Percentiles rank a stretch among this genome's conserved stretches.
Conservation (phyloP, 2,888 invertebrate species). For the Xestia c-nigrum region DNA sequence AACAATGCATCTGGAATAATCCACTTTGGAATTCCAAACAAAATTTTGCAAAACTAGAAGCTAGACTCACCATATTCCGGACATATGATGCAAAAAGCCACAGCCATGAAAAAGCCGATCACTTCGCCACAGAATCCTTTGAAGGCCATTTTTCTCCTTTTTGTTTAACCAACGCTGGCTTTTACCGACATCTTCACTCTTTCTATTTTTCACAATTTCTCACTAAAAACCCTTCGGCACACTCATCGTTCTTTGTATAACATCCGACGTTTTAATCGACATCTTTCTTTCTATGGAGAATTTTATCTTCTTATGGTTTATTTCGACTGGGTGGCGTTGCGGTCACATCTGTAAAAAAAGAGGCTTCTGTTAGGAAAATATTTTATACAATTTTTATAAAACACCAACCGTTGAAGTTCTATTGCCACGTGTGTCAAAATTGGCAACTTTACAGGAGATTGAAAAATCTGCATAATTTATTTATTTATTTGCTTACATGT, state of each 20-base stretch:
- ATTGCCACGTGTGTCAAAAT: too few relatives aligned
- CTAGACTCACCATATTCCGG: constrained; percentile 87
- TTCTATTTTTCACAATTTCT: constrained; percentile 78
- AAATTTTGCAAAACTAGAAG: constrained; percentile 36
- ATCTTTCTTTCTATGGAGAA: constrained; percentile 71
- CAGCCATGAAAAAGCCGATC: constrained; percentile 87
- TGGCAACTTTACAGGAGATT: too few relatives aligned
- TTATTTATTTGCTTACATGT: too few relatives aligned
- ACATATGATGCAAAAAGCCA: constrained; percentile 86
- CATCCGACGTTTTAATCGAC: constrained; percentile 75
- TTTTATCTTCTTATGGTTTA: constrained; percentile 61
- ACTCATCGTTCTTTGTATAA: constrained; percentile 78
- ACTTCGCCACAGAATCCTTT: constrained; percentile 85
- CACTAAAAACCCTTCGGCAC: constrained; percentile 78
- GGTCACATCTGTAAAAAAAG: constrained; percentile 82
- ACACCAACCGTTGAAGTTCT: too few relatives aligned
- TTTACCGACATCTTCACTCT: constrained; percentile 85
- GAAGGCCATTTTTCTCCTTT: constrained; percentile 85
- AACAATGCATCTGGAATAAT: constrained; percentile 25
- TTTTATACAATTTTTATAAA: too few relatives aligned
- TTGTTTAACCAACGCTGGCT: constrained; percentile 86
- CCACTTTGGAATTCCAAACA: constrained; percentile 1
- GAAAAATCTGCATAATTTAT: too few relatives aligned
- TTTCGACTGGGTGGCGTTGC: constrained; percentile 50
- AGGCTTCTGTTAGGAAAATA: constrained; percentile 19